Evolutionary conservation across 2,113 vertebrate genomes (phyloP).

Genomic region (Gulo gulo): DNA sequence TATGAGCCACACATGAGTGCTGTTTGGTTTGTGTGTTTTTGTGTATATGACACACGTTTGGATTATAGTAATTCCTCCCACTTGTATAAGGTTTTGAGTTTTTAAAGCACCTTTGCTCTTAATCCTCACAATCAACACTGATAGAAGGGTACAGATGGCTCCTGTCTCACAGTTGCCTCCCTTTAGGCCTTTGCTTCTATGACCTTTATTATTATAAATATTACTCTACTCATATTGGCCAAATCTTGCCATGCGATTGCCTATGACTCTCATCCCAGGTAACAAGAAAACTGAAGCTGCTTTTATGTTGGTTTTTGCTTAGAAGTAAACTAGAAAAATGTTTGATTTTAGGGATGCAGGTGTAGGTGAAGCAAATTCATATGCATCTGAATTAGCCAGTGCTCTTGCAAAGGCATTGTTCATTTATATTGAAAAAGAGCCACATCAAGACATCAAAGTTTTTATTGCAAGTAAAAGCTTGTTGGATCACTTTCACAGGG

Average conservation of each 20-base stretch:
- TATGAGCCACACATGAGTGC: background rate
- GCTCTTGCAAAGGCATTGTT: background rate
- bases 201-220: constrained; percentile 57
- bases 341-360: background rate
- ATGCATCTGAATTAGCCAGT: background rate
- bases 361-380: background rate
- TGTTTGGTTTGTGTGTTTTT: constrained; percentile 50
- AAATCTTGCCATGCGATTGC: background rate
- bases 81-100: constrained; percentile 54
- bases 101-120: constrained; percentile 46
- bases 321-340: background rate
- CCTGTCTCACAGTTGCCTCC: background rate
- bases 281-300: constrained; percentile 6
- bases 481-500: background rate
- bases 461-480: background rate
- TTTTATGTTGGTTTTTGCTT: background rate
- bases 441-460: background rate
- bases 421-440: background rate
- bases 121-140: constrained; percentile 63
- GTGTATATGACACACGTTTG: constrained; percentile 28
- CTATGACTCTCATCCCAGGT: background rate
- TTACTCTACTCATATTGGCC: background rate
- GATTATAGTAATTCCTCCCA: constrained; percentile 56
- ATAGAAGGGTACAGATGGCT: constrained; percentile 44
- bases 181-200: constrained; percentile 20